Conservation (phyloP, 2,888 invertebrate genomes). For the Stenoptilia bipunctidactyla region DNA sequence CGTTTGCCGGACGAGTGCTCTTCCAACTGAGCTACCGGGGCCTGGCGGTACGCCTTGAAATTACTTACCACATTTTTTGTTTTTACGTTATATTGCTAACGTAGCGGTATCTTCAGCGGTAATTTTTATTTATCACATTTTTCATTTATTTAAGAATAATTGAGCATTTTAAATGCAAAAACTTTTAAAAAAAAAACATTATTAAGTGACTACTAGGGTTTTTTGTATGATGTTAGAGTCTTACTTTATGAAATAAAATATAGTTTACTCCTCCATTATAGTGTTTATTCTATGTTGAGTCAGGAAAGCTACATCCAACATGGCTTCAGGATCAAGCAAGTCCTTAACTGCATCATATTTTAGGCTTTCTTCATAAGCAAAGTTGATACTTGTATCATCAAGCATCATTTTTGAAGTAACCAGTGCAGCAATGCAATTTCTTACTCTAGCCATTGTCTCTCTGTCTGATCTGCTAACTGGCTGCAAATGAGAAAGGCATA, state of each 20-base stretch:
- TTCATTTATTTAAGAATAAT: too few species aligned
- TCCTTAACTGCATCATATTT: conserved; percentile 83
- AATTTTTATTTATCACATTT: too few species aligned
- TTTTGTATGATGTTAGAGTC: too few species aligned
- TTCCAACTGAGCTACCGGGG: too few species aligned
- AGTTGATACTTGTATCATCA: conserved; percentile 91
- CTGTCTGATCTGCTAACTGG: conserved; percentile 79
- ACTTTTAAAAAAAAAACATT: too few species aligned
- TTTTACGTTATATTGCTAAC: too few species aligned
- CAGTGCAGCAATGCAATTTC: conserved; percentile 90
- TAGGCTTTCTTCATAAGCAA: conserved; percentile 90
- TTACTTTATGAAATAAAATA: conserved; percentile 6
- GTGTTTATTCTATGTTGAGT: conserved; percentile 80
- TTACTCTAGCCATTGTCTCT: conserved; percentile 88
- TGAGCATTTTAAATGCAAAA: too few species aligned
- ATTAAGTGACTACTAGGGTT: too few species aligned
- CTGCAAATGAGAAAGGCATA: conserved; percentile 56
- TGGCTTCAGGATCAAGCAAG: conserved; percentile 85
- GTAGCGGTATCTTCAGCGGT: too few species aligned
- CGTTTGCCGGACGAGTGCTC: too few species aligned
- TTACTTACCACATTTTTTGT: too few species aligned
- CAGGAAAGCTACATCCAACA: conserved; percentile 84
- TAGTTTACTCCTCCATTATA: conserved; percentile 35
- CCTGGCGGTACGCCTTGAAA: too few species aligned
- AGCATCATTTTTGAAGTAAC: conserved; percentile 90